These are phyloP conservation scores for Hirtodrosophila duncani DNA, from an alignment of 2,888 invertebrate species.

Conservation along the genomic window DNA sequence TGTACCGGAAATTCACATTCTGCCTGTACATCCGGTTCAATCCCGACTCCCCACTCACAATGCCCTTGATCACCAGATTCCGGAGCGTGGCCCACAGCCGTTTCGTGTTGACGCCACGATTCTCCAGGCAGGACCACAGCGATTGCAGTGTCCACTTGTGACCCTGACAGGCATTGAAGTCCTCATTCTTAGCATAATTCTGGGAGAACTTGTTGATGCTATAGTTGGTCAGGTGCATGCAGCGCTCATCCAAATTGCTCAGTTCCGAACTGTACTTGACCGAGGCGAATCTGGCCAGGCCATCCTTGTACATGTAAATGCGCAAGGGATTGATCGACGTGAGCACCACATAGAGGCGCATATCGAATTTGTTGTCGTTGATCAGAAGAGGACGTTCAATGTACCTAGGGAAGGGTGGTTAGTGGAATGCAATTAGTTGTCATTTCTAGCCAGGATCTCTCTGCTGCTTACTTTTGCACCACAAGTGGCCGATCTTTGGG, in stretches of 20 bases:
- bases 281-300: slow-evolving; percentile 97
- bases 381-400: slow-evolving; percentile 91
- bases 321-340: slow-evolving; percentile 96
- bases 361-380: slow-evolving; percentile 97
- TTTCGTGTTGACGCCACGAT: slow-evolving; percentile 86
- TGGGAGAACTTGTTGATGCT: slow-evolving; percentile 93
- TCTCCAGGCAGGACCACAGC: slow-evolving; percentile 82
- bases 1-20: slow-evolving; percentile 88
- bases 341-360: slow-evolving; percentile 95
- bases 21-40: slow-evolving; percentile 86
- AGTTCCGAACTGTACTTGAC: slow-evolving; percentile 91
- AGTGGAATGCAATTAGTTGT: no score
- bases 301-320: slow-evolving; percentile 96
- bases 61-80: slow-evolving; percentile 94
- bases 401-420: slow-evolving; percentile 80
- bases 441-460: no score
- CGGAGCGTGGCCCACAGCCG: slow-evolving; percentile 90
- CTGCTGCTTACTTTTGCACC: slow-evolving; percentile 84
- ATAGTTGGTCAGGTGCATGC: slow-evolving; percentile 95
- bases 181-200: slow-evolving; percentile 92
- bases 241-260: slow-evolving; percentile 88
- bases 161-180: slow-evolving; percentile 93
- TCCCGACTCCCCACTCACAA: slow-evolving; percentile 90
- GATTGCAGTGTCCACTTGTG: slow-evolving; percentile 92
- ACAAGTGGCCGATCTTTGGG: slow-evolving; percentile 93